Percentiles rank a stretch among this genome's conserved stretches.
phyloP scores from a whole-genome alignment of 2,888 invertebrate genomes.

The Stomorhina lunata region DNA sequence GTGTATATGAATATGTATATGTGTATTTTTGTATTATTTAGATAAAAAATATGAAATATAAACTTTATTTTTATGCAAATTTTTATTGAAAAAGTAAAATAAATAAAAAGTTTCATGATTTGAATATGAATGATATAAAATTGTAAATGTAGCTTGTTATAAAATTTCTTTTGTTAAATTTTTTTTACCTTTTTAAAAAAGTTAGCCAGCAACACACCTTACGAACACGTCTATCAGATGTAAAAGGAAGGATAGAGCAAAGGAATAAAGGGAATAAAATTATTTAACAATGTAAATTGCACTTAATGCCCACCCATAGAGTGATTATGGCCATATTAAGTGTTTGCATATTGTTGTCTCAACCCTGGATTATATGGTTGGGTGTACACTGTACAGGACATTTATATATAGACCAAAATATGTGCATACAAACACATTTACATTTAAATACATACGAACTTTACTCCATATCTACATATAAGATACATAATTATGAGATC shows the following conservation, averaged over 20 bases:
- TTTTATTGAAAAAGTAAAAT: slow-evolving; percentile 37
- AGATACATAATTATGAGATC: background rate
- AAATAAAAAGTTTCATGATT: slow-evolving; percentile 46
- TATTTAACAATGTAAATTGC: slow-evolving; percentile 44
- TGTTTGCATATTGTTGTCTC: slow-evolving; percentile 58
- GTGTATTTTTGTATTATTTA: too few relatives aligned
- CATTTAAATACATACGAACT: background rate
- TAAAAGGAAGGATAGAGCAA: background rate
- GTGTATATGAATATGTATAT: too few relatives aligned
- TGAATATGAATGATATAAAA: slow-evolving; percentile 60
- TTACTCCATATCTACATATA: background rate
- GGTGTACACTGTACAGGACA: background rate
- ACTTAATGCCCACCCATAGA: slow-evolving; percentile 58
- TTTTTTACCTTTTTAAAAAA: slow-evolving; percentile 20
- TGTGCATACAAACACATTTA: background rate
- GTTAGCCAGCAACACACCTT: slow-evolving; percentile 40
- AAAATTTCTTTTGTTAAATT: slow-evolving; percentile 40
- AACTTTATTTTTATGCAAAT: slow-evolving; percentile 62
- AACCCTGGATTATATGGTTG: too few relatives aligned
- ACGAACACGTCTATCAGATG: background rate
- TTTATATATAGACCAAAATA: background rate
- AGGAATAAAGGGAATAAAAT: background rate
- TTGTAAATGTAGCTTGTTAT: slow-evolving; percentile 49
- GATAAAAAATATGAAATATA: slow-evolving; percentile 26
- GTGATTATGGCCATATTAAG: slow-evolving; percentile 63